A percentile compares a stretch with the other conserved stretches of the same genome.
phyloP scores from a whole-genome alignment of 2,113 vertebrate species.

The Illadopsis cleaveri region DNA sequence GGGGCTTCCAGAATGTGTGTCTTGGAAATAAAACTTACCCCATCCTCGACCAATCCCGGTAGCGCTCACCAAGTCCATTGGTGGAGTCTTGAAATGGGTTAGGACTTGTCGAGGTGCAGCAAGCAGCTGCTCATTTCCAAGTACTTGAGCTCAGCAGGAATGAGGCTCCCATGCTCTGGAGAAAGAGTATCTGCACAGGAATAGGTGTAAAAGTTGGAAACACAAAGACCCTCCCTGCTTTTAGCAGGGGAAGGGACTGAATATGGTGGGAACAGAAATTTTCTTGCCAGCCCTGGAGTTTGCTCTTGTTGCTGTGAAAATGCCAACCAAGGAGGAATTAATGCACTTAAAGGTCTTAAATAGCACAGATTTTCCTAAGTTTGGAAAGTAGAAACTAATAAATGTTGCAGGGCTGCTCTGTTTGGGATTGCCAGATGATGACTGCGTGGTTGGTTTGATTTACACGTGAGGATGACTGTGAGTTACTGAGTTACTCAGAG shows the following conservation, averaged over 20 bases:
- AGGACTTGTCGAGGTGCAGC: background rate
- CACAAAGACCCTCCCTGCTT: background rate
- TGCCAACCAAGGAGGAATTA: background rate
- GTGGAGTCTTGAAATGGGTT: background rate
- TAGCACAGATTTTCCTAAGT: background rate
- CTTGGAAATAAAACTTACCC: background rate
- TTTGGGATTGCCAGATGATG: background rate
- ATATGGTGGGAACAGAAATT: background rate
- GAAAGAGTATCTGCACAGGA: background rate
- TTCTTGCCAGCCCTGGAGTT: background rate
- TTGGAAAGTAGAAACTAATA: background rate
- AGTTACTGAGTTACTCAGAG: background rate
- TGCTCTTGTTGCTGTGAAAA: background rate
- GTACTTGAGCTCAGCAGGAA: background rate
- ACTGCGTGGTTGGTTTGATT: background rate
- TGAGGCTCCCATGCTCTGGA: background rate
- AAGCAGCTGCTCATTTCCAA: constrained; percentile 14
- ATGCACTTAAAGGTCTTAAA: background rate
- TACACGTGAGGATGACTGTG: background rate
- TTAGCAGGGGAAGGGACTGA: background rate
- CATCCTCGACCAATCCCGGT: accelerated
- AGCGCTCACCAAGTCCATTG: accelerated
- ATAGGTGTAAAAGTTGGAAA: background rate
- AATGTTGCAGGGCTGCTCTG: background rate
- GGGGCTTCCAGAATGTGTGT: background rate